A percentile compares a stretch with the other conserved stretches of the same genome.
phyloP scores from a whole-genome alignment of 2,888 invertebrate species.

The Autographa pulchrina region DNA sequence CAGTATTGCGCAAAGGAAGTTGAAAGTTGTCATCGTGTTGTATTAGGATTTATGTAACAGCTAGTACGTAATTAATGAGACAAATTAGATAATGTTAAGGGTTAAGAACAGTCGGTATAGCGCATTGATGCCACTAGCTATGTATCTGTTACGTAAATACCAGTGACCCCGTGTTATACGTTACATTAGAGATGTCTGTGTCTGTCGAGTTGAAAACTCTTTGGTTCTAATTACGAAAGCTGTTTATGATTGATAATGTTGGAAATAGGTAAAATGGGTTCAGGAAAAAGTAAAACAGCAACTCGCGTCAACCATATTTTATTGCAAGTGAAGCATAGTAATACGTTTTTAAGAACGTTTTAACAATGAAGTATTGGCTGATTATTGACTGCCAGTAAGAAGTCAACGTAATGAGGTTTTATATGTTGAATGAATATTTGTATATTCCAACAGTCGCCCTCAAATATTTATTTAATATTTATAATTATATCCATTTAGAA shows the following conservation, averaged over 20 bases:
- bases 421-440: no score
- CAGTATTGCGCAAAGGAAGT: slow-evolving; percentile 58
- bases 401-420: no score
- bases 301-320: no score
- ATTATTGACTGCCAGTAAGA: no score
- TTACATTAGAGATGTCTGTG: neutral
- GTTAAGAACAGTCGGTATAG: neutral
- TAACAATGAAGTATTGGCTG: no score
- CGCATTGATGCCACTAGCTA: neutral
- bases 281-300: no score
- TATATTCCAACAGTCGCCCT: no score
- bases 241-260: neutral
- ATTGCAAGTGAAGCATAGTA: no score
- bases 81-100: slow-evolving; percentile 44
- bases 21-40: slow-evolving; percentile 62
- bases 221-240: slow-evolving; percentile 3
- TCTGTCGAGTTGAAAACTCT: neutral
- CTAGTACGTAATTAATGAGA: slow-evolving; percentile 37
- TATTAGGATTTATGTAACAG: slow-evolving; percentile 54
- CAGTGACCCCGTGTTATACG: neutral
- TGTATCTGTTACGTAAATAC: neutral
- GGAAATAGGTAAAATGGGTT: no score
- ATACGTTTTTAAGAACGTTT: no score
- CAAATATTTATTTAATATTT: no score
- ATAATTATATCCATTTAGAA: no score